Evolutionary conservation across 2,888 invertebrate genomes (phyloP), one percentile per base, ranked within the genome.

Genomic region (Clivina fossor): DNA sequence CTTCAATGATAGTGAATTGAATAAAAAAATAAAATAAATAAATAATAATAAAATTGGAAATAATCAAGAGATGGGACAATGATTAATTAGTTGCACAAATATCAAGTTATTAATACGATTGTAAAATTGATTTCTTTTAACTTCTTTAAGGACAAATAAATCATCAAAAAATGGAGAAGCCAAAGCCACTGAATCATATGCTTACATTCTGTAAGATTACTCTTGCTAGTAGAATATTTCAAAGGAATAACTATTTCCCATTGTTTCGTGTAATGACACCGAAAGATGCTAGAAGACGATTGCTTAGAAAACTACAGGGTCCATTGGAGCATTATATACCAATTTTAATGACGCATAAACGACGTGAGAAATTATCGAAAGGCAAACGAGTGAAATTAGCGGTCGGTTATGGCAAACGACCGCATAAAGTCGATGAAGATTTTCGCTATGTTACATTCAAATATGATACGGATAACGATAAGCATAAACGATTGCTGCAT

Each of bases 191-290:
- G 60, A 73, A 71, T 65, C 69, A 69, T 63, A 73, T 72, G 71
- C 64, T 86, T 81, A 86, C 87, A 68, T 86, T 84, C 73, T 90
- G 90, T 74, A 83, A 88, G 72, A 88, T 90, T 65, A 90, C 90
- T 57, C 87, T 89, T 66, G 84, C 84, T 71, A 87, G 88, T 72
- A 81, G 86, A 64, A 84, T 87, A 66, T 80, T 90, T 67, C 90
- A 89, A 48, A 85, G 88, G 69, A 88, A 89, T 49, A 88, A 90
- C 72, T 90, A 89, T 70, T 86, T 90, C 68, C 90, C 90, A 15
- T 77, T 90, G 47, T 77, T 90, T 62, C 86, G 88, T 38, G 89
- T 90, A 2, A 84, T 90, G 58, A 88, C 88, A 43, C 88, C 90
- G 9, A 88, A 87, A n/a, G 89, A 90, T 68, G 90, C 90, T 1